Percentiles rank a stretch among this genome's conserved stretches.
These are phyloP conservation scores for Trachymyrmex septentrionalis DNA, from an alignment of 1,140 invertebrate species.

Conservation along the genomic window DNA sequence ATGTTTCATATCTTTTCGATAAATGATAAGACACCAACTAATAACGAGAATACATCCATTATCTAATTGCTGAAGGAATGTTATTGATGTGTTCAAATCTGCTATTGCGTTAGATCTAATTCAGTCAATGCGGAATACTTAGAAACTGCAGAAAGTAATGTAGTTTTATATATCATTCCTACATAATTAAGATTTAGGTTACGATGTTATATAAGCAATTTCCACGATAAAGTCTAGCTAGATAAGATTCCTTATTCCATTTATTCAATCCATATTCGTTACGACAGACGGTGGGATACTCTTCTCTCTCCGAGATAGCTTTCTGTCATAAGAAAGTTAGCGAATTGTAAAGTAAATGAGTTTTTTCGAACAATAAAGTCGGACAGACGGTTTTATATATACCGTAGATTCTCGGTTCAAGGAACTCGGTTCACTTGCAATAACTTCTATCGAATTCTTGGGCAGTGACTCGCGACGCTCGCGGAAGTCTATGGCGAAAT, in stretches of 20 bases:
- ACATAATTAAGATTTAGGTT: constrained; percentile 31
- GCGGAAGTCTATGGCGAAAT: constrained; percentile 72
- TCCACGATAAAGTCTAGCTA: background rate
- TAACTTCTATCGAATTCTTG: constrained; percentile 64
- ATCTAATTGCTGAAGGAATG: background rate
- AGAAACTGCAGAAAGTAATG: background rate
- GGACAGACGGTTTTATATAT: background rate
- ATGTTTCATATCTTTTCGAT: too few species aligned
- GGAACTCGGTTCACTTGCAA: constrained; percentile 36
- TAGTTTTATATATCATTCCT: background rate
- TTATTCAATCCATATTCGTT: background rate
- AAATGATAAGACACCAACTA: background rate
- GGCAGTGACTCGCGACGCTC: constrained; percentile 68
- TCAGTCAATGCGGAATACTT: background rate
- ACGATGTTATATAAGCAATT: constrained; percentile 1
- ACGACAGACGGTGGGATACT: background rate
- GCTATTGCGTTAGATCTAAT: background rate
- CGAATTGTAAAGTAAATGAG: constrained; percentile 18
- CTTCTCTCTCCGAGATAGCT: background rate
- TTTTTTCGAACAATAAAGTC: constrained; percentile 10
- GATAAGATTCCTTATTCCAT: background rate
- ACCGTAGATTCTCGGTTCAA: constrained; percentile 34
- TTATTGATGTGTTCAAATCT: background rate
- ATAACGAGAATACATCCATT: background rate
- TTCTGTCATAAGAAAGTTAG: background rate